These are phyloP conservation scores for Cantharis nigra DNA, from an alignment of 2,888 invertebrate species.

Conservation along the genomic window DNA sequence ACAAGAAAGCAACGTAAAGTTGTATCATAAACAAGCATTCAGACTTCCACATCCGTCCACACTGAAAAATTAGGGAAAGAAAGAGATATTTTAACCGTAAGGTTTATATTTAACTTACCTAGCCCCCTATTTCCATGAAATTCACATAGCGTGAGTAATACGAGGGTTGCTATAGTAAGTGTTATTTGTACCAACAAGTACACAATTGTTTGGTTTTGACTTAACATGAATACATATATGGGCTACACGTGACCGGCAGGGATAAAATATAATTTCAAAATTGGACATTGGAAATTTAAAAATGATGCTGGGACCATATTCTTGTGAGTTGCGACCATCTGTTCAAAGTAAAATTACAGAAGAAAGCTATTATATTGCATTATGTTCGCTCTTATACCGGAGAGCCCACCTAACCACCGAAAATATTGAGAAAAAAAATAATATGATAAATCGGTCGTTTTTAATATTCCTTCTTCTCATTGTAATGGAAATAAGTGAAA, in stretches of 20 bases:
- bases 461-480: too few species aligned
- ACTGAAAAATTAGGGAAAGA: not conserved
- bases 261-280: constrained; percentile 8
- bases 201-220: constrained; percentile 1
- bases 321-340: not conserved
- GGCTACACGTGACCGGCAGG: constrained; percentile 13
- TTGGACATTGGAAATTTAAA: not conserved
- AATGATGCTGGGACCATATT: too few species aligned
- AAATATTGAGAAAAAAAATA: too few species aligned
- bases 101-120: not conserved
- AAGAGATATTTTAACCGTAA: not conserved
- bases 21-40: too few species aligned
- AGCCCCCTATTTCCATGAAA: constrained; percentile 17
- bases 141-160: constrained; percentile 15
- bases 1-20: too few species aligned
- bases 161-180: constrained; percentile 15
- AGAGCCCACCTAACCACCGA: too few species aligned
- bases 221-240: not conserved
- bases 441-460: too few species aligned
- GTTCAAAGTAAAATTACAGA: not conserved
- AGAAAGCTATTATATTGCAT: not conserved
- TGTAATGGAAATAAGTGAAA: too few species aligned
- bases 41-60: too few species aligned
- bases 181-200: constrained; percentile 9
- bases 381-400: too few species aligned